Conservation (phyloP, 2,888 invertebrate genomes). For the Chalcis sispes region DNA sequence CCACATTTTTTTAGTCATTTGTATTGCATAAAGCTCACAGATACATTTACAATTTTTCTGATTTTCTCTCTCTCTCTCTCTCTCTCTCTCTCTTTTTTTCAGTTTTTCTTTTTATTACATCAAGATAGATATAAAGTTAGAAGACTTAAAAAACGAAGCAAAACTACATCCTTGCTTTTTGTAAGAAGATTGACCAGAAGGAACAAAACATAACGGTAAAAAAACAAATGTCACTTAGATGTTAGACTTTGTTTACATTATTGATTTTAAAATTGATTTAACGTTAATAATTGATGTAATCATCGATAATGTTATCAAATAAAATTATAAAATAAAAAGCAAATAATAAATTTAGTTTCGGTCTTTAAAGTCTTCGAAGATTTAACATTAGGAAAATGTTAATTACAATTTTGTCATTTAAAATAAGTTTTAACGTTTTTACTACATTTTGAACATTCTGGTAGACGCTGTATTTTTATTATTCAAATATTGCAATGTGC, state of each 20-base stretch:
- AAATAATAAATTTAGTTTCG: conserved; percentile 22
- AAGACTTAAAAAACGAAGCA: conserved; percentile 46
- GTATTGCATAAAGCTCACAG: conserved; percentile 30
- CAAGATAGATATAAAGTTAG: conserved; percentile 12
- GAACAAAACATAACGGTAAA: neutral
- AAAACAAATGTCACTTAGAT: too few species aligned
- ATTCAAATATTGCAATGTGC: conserved; percentile 16
- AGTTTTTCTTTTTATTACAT: conserved; percentile 25
- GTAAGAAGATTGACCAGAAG: neutral
- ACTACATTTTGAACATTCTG: conserved; percentile 17
- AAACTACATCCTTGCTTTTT: conserved; percentile 1
- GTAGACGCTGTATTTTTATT: conserved; percentile 1
- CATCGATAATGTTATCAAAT: too few species aligned
- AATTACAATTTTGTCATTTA: too few species aligned
- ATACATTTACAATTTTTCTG: neutral
- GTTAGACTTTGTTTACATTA: too few species aligned
- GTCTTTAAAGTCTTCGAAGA: conserved; percentile 33
- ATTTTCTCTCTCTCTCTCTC: too few species aligned
- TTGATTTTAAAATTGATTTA: too few species aligned
- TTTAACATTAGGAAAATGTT: neutral
- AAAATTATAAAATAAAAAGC: too few species aligned
- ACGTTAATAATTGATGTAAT: too few species aligned
- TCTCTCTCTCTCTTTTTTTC: conserved; percentile 8
- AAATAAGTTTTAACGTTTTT: neutral
- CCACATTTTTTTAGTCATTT: conserved; percentile 45